phyloP scores from a whole-genome alignment of 2,113 vertebrate genomes.

The Thunnus thynnus region DNA sequence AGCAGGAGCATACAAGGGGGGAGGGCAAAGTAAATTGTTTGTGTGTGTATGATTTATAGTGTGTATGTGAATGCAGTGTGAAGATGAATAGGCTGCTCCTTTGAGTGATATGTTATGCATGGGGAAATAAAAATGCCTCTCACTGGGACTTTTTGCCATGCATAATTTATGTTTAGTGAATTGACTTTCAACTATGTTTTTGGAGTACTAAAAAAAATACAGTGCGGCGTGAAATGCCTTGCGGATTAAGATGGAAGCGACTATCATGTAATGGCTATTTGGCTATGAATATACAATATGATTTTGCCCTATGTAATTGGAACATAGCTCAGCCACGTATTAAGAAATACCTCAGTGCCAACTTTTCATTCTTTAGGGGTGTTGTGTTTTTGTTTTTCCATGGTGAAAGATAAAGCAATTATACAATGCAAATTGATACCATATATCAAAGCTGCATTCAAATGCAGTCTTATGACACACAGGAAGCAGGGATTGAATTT shows the following conservation, averaged over 20 bases:
- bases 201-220: slow-evolving; percentile 37
- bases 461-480: not conserved
- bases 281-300: slow-evolving; percentile 24
- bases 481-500: slow-evolving; percentile 5
- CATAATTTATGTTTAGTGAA: slow-evolving; percentile 76
- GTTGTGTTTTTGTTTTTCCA: not conserved
- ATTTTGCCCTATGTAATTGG: slow-evolving; percentile 19
- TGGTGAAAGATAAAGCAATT: slow-evolving; percentile 44
- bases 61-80: slow-evolving; percentile 33
- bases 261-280: slow-evolving; percentile 20
- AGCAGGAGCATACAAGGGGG: slow-evolving; percentile 3
- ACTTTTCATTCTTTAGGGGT: slow-evolving; percentile 1
- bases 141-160: slow-evolving; percentile 57
- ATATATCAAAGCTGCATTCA: slow-evolving; percentile 40
- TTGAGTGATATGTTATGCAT: slow-evolving; percentile 71
- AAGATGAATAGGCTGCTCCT: slow-evolving; percentile 60
- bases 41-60: slow-evolving; percentile 34
- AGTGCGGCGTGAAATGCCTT: not conserved
- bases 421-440: slow-evolving; percentile 32
- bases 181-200: slow-evolving; percentile 59
- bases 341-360: slow-evolving; percentile 16
- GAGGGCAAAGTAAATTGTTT: slow-evolving; percentile 13
- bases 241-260: slow-evolving; percentile 47
- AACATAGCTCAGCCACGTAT: slow-evolving; percentile 30
- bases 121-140: slow-evolving; percentile 71